Evolutionary conservation across 2,113 vertebrate species (phyloP), one percentile per base, ranked within the genome.

Genomic region (Eublepharis macularius): DNA sequence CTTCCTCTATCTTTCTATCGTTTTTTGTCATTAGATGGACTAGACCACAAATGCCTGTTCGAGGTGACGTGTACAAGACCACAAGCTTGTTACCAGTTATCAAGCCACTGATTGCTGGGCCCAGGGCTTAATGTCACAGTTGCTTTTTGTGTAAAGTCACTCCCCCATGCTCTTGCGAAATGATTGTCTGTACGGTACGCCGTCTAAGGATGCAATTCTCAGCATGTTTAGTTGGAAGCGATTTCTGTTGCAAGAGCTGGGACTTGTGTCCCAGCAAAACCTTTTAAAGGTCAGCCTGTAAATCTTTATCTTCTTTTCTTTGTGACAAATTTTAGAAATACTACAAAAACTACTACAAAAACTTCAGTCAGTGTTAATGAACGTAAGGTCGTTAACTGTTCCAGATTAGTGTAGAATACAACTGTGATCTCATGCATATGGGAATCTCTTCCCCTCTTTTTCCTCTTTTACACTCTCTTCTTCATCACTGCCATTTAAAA

Each of bases 271-370:
- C n/a, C 49, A 8, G 4, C 41, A 81, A 49, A 24, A 2, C 1
- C 2, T 5, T 10, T 49, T n/a, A 6, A n/a, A 21, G 45, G 45
- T n/a, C n/a, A 24, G 19, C 9, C 9, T 1, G 1, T n/a, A 4
- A 19, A 2, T n/a, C 13, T 24, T 47, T 13, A 4, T n/a, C 24
- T 17, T 19, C 3, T 17, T 17, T 39, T 81, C 65, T 49, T 6
- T 36, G 24, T 63, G 7, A 9, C 17, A 36, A 8, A 49, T 10
- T 54, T 16, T 19, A 72, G 68, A 26, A 26, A 9, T 47, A 34
- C 34, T 41, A 29, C 2, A 29, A 26, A 11, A n/a, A n/a, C n/a
- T n/a, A n/a, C n/a, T n/a, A n/a, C n/a, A n/a, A n/a, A 21, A 17
- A n/a, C 19, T 51, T n/a, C 45, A 47, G 5, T 47, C 70, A 26